A percentile compares a stretch with the other conserved stretches of the same genome.
These are phyloP conservation scores for Diaphora mendica DNA, from an alignment of 2,888 invertebrate species.

Conservation along the genomic window DNA sequence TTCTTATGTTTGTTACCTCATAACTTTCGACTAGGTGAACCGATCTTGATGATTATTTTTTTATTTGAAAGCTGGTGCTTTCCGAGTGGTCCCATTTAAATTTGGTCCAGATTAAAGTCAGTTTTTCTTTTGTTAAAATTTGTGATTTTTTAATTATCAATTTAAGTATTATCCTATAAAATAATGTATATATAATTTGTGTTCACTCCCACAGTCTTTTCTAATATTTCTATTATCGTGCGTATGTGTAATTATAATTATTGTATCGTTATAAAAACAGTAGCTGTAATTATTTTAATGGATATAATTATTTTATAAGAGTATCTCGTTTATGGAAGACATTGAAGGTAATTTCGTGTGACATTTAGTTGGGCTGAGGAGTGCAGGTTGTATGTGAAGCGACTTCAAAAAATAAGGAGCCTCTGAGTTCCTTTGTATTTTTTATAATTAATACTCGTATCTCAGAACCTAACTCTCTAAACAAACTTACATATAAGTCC, in stretches of 20 bases:
- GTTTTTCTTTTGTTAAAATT: no score
- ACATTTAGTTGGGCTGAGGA: conserved; percentile 10
- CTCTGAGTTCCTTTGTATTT: neutral
- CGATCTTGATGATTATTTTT: no score
- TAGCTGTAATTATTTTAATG: conserved; percentile 40
- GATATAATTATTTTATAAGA: conserved; percentile 36
- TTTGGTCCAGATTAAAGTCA: no score
- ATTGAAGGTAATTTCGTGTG: conserved; percentile 28
- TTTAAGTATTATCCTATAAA: neutral
- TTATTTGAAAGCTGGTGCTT: no score
- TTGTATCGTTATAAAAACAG: conserved; percentile 42
- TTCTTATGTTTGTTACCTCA: no score
- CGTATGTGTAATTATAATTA: conserved; percentile 44
- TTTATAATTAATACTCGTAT: no score
- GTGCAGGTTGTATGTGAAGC: neutral
- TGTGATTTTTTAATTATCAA: no score
- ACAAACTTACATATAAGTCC: no score
- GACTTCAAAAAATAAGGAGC: neutral
- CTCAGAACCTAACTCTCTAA: no score
- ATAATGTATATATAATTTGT: neutral
- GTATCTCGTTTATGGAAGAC: conserved; percentile 10
- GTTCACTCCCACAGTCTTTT: neutral
- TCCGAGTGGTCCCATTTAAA: no score
- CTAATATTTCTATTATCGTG: conserved; percentile 9
- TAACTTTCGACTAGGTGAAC: no score